Evolutionary conservation across 2,888 invertebrate genomes (phyloP), one percentile per base, ranked within the genome.

Genomic region (Dendrolimus houi): DNA sequence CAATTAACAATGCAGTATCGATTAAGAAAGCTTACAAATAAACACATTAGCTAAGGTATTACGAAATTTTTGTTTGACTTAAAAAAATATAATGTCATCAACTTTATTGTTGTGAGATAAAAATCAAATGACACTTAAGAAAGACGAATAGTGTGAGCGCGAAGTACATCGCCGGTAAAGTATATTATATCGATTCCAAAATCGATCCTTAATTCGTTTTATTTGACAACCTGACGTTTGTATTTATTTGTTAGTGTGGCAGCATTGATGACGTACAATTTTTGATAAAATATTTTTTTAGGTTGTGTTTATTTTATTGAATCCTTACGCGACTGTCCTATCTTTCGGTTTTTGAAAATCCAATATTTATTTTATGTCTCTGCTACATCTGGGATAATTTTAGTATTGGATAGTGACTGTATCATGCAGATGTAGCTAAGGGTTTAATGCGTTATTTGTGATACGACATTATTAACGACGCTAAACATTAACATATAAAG

Each of bases 111-210:
- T 56, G 54, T 57, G 53, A 71, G 85, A 85, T 85, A 81, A 75
- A 69, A 73, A 81, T 80, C 82, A 66, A 69, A 70, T 77, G 85
- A 84, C 81, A 85, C 73, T 68, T 65, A 68, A 77, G 77, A 72
- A 81, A 85, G 85, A 87, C 66, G 74, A 71, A 86, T 83, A 29
- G 29, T 29, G 29, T 29, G 29, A 29, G 29, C 29, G 6, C 29
- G 29, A 29, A 29, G 29, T 29, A 29, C 29, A 3, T 29, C 68
- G 66, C 64, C 61, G 63, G 70, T 71, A 71, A 70, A 67, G 69
- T 70, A 69, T 71, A 74, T 77, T 74, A 75, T 75, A 79, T 74
- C 74, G 79, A 74, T 77, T 79, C 70, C 66, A 66, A 67, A 29
- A 29, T 29, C 29, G 75, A 83, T 81, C 76, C 64, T 76, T 71